A percentile compares a stretch with the other conserved stretches of the same genome.
These are phyloP conservation scores for Hesperophylax magnus DNA, from an alignment of 1,140 invertebrate species.

Conservation along the genomic window DNA sequence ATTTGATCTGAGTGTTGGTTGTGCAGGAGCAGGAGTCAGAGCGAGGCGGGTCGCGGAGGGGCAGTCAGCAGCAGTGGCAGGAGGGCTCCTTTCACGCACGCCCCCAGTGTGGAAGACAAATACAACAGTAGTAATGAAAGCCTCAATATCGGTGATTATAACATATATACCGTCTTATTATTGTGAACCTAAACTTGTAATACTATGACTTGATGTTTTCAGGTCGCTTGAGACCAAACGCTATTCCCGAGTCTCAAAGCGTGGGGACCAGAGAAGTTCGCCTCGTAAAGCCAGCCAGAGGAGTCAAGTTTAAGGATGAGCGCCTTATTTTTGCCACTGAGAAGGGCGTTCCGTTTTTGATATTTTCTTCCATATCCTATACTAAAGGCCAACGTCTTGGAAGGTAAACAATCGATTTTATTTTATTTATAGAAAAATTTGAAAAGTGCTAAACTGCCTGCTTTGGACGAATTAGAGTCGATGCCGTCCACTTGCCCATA, in stretches of 20 bases:
- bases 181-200: constrained; percentile 53
- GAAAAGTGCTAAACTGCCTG: too few relatives aligned
- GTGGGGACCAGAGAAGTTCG: constrained; percentile 72
- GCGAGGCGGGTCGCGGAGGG: constrained; percentile 63
- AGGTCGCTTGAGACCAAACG: constrained; percentile 15
- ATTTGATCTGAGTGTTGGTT: neutral
- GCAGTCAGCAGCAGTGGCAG: constrained; percentile 69
- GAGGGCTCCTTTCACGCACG: constrained; percentile 63
- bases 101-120: constrained; percentile 72
- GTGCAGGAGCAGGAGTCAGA: constrained; percentile 38
- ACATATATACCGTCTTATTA: neutral
- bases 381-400: constrained; percentile 76
- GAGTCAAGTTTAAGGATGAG: constrained; percentile 81
- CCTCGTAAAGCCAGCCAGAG: constrained; percentile 70
- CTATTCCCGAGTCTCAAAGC: constrained; percentile 44
- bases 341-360: constrained; percentile 81
- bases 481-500: too few relatives aligned
- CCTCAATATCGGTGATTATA: constrained; percentile 69
- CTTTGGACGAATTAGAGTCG: too few relatives aligned
- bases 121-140: constrained; percentile 84
- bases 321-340: constrained; percentile 81
- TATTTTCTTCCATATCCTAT: constrained; percentile 89
- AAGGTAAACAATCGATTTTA: constrained; percentile 68
- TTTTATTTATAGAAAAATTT: too few relatives aligned
- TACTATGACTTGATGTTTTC: neutral